A percentile compares a stretch with the other conserved stretches of the same genome.
phyloP scores from a whole-genome alignment of 2,113 vertebrate species.

The Boulengeromyrus knoepffleri region DNA sequence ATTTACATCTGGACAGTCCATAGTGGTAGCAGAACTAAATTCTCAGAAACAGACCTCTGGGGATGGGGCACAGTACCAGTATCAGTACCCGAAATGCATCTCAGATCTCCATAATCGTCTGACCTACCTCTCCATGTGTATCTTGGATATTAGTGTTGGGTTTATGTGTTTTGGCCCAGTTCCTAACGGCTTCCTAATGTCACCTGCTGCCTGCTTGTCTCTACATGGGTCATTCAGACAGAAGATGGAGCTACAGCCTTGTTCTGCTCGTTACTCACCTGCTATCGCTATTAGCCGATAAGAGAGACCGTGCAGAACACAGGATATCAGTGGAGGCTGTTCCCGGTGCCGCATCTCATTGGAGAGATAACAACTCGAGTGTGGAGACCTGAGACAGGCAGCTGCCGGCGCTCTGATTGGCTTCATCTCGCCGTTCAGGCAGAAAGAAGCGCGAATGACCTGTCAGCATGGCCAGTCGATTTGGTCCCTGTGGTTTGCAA shows the following conservation, averaged over 20 bases:
- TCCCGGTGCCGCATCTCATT: not conserved
- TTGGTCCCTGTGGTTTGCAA: not conserved
- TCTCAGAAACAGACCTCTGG: constrained; percentile 1
- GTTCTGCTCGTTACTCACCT: not conserved
- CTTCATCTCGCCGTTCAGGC: not conserved
- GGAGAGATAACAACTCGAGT: constrained; percentile 15
- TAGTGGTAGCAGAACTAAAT: not conserved
- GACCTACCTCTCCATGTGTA: not conserved
- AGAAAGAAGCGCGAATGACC: not conserved
- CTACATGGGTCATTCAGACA: not conserved
- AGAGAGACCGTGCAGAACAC: not conserved
- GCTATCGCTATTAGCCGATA: not conserved
- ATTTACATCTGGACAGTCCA: not conserved
- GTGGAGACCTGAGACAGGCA: constrained; percentile 2
- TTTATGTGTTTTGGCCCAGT: not conserved
- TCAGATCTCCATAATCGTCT: not conserved
- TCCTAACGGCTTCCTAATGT: not conserved
- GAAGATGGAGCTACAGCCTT: not conserved
- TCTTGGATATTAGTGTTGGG: not conserved
- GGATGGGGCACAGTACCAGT: constrained; percentile 24
- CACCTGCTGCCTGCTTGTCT: not conserved
- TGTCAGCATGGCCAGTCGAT: not conserved
- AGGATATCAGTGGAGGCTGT: not conserved
- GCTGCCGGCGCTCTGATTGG: not conserved
- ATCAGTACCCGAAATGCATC: not conserved